A percentile compares a stretch with the other conserved stretches of the same genome.
Conservation (phyloP, 2,113 vertebrate genomes). For the Uropsilus gracilis region DNA sequence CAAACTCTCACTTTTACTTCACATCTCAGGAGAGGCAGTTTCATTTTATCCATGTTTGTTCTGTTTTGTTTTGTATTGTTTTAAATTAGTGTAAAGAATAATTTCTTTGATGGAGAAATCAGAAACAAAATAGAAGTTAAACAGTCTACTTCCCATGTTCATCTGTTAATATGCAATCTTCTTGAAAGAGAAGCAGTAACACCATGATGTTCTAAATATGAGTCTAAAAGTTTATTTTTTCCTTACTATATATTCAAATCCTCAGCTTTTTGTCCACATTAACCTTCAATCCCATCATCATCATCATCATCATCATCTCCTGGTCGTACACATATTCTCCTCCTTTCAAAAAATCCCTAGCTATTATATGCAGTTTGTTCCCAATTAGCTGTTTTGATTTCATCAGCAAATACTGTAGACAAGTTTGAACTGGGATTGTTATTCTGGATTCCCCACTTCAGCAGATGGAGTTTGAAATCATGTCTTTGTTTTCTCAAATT, state of each 20-base stretch:
- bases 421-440: not conserved
- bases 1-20: not conserved
- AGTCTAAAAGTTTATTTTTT: not conserved
- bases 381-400: not conserved
- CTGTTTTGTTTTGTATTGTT: not conserved
- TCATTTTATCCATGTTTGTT: not conserved
- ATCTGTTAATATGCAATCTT: not conserved
- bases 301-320: not conserved
- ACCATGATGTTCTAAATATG: not conserved
- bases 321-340: not conserved
- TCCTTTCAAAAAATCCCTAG: not conserved
- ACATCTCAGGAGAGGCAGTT: not conserved
- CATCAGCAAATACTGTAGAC: not conserved
- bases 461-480: not conserved
- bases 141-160: not conserved
- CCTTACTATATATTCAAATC: conserved; percentile 12
- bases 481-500: not conserved
- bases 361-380: not conserved
- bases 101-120: not conserved
- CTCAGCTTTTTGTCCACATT: not conserved
- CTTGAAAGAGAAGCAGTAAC: not conserved
- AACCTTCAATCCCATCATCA: not conserved
- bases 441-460: not conserved
- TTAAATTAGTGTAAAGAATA: not conserved
- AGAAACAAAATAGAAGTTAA: conserved; percentile 17